Evolutionary conservation across 2,888 invertebrate genomes (phyloP), one percentile per base, ranked within the genome.

Genomic region (Dryococelus australis): DNA sequence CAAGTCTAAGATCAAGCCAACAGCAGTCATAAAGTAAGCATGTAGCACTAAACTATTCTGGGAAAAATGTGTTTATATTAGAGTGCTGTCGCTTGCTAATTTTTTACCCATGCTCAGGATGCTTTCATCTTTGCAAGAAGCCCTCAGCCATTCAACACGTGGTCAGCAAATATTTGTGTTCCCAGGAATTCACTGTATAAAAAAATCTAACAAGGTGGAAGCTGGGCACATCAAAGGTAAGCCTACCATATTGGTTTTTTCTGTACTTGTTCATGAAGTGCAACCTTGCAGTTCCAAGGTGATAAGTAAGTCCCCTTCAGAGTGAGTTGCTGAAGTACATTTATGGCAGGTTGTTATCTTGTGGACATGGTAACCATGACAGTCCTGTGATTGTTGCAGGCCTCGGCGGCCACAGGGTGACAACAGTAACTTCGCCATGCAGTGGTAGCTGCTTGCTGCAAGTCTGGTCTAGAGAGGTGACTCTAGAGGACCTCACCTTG

Each of bases 401-500:
- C n/a, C 65, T 65, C 0, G 65, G 65, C 8, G 65, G n/a, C 24
- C 65, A n/a, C 8, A 24, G 65, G n/a, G 65, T n/a, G 6, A 65
- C 65, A 20, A 65, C 65, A 16, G 13, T 65, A 20, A n/a, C 65
- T 3, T 65, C 65, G n/a, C 24, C n/a, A n/a, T n/a, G 65, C 65
- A 65, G 65, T 20, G n/a, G 65, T 20, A 65, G 65, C 65, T 65
- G 65, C n/a, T n/a, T 65, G 65, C 65, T 65, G n/a, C 65, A n/a
- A n/a, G n/a, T n/a, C 8, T 65, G 20, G 65, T 65, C 65, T 20
- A 2, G 65, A n/a, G 65, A 65, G 65, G 65, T 65, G 20, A n/a
- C 65, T n/a, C 65, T 65, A n/a, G 65, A 65, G n/a, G 65, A n/a
- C n/a, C 65, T 65, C 65, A 65, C 65, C 65, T n/a, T 65, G 65